These are phyloP conservation scores for Centropristis striata DNA, from an alignment of 2,113 vertebrate genomes.

Conservation along the genomic window DNA sequence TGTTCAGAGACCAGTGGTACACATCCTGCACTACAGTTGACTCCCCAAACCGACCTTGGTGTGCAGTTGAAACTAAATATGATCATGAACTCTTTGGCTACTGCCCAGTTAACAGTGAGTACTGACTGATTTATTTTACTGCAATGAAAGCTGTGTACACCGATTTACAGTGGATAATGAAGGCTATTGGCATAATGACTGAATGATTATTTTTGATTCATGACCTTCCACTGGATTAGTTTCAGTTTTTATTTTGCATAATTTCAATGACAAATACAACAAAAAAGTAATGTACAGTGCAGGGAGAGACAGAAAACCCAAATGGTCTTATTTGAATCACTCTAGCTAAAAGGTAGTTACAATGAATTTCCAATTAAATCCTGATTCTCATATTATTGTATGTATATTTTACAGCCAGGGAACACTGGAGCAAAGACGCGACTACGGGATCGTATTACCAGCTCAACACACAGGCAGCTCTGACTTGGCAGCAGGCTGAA, in stretches of 20 bases:
- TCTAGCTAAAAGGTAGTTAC: too few relatives aligned
- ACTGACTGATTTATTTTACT: background rate
- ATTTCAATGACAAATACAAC: background rate
- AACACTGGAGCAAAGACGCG: slow-evolving; percentile 86
- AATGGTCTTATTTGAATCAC: too few relatives aligned
- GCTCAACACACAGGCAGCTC: slow-evolving; percentile 86
- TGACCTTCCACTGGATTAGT: background rate
- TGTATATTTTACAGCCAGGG: slow-evolving; percentile 60
- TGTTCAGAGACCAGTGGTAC: slow-evolving; percentile 86
- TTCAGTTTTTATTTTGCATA: too few relatives aligned
- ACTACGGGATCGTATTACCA: slow-evolving; percentile 88
- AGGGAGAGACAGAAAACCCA: too few relatives aligned
- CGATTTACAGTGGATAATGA: background rate
- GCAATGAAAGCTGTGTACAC: background rate
- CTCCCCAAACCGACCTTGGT: slow-evolving; percentile 83
- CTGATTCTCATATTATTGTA: background rate
- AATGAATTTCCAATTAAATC: too few relatives aligned
- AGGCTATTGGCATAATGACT: background rate
- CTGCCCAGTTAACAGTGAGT: slow-evolving; percentile 89
- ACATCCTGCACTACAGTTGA: slow-evolving; percentile 85
- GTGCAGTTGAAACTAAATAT: slow-evolving; percentile 85
- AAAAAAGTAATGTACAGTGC: background rate
- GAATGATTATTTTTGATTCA: background rate
- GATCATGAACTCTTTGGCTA: slow-evolving; percentile 84
- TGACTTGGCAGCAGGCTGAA: slow-evolving; percentile 92